Conservation (phyloP, 2,888 invertebrate species). For the Acleris emargana region DNA sequence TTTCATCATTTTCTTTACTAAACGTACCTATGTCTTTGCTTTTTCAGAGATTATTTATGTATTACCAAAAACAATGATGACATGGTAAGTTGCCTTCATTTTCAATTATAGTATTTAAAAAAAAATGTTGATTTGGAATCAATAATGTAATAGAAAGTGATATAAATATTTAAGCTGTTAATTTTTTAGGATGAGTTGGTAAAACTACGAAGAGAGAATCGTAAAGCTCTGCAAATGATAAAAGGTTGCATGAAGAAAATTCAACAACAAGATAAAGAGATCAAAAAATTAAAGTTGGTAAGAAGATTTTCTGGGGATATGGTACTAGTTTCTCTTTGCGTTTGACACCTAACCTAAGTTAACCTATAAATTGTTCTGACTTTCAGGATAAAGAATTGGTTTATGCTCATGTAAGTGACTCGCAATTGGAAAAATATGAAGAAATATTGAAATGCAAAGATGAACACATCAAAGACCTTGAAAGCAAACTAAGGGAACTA, state of each 20-base stretch:
- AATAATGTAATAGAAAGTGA: too few relatives aligned
- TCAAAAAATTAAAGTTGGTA: constrained; percentile 75
- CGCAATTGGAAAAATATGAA: constrained; percentile 74
- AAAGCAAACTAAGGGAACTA: constrained; percentile 69
- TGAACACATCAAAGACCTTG: constrained; percentile 79
- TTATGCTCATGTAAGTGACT: constrained; percentile 72
- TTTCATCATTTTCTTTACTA: constrained; percentile 3
- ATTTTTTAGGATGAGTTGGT: constrained; percentile 71
- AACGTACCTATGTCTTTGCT: constrained; percentile 19
- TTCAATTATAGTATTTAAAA: background rate
- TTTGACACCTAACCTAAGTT: background rate
- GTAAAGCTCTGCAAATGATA: constrained; percentile 83
- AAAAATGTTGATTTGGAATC: constrained; percentile 2
- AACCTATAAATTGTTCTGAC: constrained; percentile 5
- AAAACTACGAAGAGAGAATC: constrained; percentile 78
- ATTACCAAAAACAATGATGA: constrained; percentile 68
- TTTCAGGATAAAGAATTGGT: constrained; percentile 70
- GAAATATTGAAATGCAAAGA: constrained; percentile 81
- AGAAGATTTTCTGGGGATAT: background rate
- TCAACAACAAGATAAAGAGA: constrained; percentile 79
- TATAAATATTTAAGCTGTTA: background rate
- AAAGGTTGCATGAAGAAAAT: constrained; percentile 83
- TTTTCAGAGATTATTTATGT: constrained; percentile 68
- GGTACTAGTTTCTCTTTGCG: too few relatives aligned
- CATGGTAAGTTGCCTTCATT: constrained; percentile 54